phyloP scores from a whole-genome alignment of 2,113 vertebrate species.

The Vireo altiloquus region DNA sequence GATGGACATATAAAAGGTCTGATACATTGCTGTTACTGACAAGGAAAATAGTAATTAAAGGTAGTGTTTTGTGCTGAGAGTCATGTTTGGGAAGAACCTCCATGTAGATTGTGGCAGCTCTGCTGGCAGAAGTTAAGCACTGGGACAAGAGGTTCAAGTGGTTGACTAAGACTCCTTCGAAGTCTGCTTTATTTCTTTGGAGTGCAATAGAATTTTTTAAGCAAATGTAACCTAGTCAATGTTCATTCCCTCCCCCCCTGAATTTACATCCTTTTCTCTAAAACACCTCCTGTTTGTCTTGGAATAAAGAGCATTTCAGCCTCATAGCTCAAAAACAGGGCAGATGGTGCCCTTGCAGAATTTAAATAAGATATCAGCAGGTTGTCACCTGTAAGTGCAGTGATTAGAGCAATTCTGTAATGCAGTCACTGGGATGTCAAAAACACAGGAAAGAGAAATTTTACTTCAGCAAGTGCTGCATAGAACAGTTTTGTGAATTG shows the following conservation, averaged over 20 bases:
- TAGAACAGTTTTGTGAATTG: background rate
- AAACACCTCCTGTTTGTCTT: background rate
- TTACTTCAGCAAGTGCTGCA: background rate
- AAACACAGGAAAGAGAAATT: background rate
- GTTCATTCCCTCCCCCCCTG: background rate
- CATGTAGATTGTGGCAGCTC: background rate
- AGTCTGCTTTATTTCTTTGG: background rate
- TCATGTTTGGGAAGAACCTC: background rate
- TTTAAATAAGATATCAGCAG: background rate
- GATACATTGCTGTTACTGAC: background rate
- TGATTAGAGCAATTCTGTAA: background rate
- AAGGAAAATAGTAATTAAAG: background rate
- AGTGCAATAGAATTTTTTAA: background rate
- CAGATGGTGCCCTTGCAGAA: background rate
- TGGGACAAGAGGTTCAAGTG: background rate
- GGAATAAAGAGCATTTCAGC: background rate
- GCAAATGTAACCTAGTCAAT: background rate
- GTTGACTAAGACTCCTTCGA: background rate
- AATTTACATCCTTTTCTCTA: background rate
- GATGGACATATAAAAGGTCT: background rate
- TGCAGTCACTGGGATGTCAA: background rate
- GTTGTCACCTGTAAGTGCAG: background rate
- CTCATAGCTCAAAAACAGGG: background rate
- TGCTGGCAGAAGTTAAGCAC: background rate
- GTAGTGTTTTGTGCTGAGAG: background rate